Conservation (phyloP, 2,888 invertebrate species). For the Nemotelus nigrinus region DNA sequence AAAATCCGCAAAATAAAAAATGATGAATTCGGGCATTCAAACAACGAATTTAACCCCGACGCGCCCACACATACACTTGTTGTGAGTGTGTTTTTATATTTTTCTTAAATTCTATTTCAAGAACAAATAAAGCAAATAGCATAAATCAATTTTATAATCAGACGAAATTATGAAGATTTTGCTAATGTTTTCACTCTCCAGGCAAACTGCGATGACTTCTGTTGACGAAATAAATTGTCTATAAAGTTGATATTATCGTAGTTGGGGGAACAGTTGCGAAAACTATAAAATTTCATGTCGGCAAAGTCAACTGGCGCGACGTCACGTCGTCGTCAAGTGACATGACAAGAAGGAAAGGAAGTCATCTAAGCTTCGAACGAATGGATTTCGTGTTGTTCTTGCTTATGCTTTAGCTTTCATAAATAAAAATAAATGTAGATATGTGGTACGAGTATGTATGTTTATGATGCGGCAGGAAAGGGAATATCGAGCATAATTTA, state of each 20-base stretch:
- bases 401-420: no score
- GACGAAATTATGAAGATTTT: constrained; percentile 9
- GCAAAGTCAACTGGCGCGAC: background rate
- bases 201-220: background rate
- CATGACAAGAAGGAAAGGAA: no score
- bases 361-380: no score
- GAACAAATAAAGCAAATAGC: background rate
- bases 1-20: background rate
- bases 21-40: background rate
- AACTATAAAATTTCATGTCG: background rate
- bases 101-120: background rate
- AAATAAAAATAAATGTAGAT: no score
- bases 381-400: no score
- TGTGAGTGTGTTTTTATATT: background rate
- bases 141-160: constrained; percentile 22
- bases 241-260: background rate
- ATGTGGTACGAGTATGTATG: no score
- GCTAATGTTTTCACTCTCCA: background rate
- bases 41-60: background rate
- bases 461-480: background rate
- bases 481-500: background rate
- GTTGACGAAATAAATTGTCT: background rate
- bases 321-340: no score
- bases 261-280: background rate
- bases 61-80: background rate